A percentile compares a stretch with the other conserved stretches of the same genome.
phyloP scores from a whole-genome alignment of 2,888 invertebrate species.

The Agonopterix subpropinquella region DNA sequence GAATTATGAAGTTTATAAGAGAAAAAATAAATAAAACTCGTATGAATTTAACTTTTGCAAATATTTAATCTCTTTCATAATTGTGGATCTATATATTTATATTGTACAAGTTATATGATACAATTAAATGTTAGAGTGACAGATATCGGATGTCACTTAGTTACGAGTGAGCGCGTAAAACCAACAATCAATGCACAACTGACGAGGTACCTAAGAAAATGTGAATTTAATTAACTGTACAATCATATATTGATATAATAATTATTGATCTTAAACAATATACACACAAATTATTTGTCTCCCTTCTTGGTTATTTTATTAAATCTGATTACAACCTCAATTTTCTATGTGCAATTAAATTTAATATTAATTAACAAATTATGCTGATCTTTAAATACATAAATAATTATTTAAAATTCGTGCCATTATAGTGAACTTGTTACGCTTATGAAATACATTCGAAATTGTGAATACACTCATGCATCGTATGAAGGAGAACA shows the following conservation, averaged over 20 bases:
- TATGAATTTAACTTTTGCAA: constrained; percentile 71
- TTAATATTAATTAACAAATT: constrained; percentile 51
- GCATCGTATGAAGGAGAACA: constrained; percentile 25
- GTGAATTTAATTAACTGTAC: constrained; percentile 59
- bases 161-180: constrained; percentile 42
- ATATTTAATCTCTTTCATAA: constrained; percentile 77
- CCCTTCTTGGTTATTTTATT: constrained; percentile 54
- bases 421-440: constrained; percentile 58
- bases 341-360: constrained; percentile 68
- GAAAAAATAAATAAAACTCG: constrained; percentile 54
- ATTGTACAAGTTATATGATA: constrained; percentile 75
- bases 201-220: constrained; percentile 44
- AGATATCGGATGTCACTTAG: constrained; percentile 43
- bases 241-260: constrained; percentile 55
- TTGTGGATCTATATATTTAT: constrained; percentile 77
- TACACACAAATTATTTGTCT: constrained; percentile 74
- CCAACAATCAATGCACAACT: constrained; percentile 39
- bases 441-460: constrained; percentile 42
- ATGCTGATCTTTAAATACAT: constrained; percentile 39
- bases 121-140: constrained; percentile 62
- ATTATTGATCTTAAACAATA: constrained; percentile 63
- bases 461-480: constrained; percentile 39
- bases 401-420: constrained; percentile 52
- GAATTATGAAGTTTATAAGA: constrained; percentile 24
- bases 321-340: constrained; percentile 68